phyloP scores from a whole-genome alignment of 2,797 vertebrate species.

The Orestias chungarensis region DNA sequence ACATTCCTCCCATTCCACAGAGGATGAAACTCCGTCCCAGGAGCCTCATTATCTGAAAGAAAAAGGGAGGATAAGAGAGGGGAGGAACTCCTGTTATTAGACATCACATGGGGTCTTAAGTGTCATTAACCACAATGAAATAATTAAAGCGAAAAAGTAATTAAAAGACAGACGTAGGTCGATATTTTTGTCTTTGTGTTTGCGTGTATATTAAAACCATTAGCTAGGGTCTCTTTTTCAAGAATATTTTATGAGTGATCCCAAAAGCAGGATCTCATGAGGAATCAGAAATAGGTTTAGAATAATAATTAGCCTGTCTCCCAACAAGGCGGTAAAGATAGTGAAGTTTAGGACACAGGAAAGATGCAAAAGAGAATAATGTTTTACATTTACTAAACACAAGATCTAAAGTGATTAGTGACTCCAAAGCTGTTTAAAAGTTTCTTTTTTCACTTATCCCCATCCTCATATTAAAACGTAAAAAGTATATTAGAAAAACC shows the following conservation, averaged over 20 bases:
- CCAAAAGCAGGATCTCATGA: neutral
- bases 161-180: constrained; percentile 9
- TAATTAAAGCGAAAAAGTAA: constrained; percentile 27
- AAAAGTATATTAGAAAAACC: neutral
- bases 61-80: constrained; percentile 53
- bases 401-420: neutral
- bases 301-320: constrained; percentile 2
- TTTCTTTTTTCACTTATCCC: too few relatives aligned
- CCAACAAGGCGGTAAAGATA: neutral
- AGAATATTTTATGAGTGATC: neutral
- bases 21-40: constrained; percentile 65
- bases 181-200: neutral
- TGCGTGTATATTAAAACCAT: neutral
- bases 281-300: neutral
- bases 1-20: constrained; percentile 78
- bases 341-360: neutral
- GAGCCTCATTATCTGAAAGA: constrained; percentile 74
- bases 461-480: too few relatives aligned
- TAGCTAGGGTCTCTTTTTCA: neutral
- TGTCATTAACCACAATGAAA: constrained; percentile 43
- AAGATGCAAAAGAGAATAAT: neutral
- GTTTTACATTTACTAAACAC: neutral
- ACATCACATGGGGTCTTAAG: constrained; percentile 64
- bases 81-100: constrained; percentile 58
- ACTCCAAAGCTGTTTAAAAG: neutral